These are phyloP conservation scores for Acropora tenuis DNA, from an alignment of 64 coral and sea anemone species.

Conservation along the genomic window DNA sequence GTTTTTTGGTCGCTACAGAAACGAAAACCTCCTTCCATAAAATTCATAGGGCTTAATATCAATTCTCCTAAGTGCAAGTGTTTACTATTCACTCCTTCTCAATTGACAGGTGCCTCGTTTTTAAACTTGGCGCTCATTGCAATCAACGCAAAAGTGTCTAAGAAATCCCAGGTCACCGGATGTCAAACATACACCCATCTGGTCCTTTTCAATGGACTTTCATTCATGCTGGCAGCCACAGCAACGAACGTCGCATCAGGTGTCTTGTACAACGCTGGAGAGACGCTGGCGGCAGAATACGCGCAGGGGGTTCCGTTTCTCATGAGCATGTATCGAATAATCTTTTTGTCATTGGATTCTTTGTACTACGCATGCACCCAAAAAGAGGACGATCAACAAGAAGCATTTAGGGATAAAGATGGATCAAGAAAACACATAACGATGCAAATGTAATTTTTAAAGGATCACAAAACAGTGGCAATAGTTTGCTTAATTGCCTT, in stretches of 20 bases:
- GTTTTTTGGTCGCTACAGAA: background rate
- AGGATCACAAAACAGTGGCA: no score
- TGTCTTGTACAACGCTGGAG: background rate
- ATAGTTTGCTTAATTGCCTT: no score
- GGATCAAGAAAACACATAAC: background rate
- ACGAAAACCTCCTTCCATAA: background rate
- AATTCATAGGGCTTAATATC: no score
- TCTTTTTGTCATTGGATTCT: conserved; percentile 8
- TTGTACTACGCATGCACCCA: background rate
- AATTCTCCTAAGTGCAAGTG: background rate
- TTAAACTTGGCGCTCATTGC: background rate
- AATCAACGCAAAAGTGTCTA: background rate
- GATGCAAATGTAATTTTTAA: background rate
- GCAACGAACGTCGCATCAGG: background rate
- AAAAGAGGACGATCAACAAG: background rate
- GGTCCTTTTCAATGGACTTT: background rate
- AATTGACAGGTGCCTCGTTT: background rate
- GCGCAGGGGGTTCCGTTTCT: background rate
- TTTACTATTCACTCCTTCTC: background rate
- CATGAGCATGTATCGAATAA: conserved; percentile 14
- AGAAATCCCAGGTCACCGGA: background rate
- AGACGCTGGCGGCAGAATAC: background rate
- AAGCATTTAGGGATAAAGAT: background rate
- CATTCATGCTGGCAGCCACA: background rate
- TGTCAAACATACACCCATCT: conserved; percentile 19